These are phyloP conservation scores for Eolophus roseicapilla DNA, from an alignment of 2,113 vertebrate genomes.

Conservation along the genomic window DNA sequence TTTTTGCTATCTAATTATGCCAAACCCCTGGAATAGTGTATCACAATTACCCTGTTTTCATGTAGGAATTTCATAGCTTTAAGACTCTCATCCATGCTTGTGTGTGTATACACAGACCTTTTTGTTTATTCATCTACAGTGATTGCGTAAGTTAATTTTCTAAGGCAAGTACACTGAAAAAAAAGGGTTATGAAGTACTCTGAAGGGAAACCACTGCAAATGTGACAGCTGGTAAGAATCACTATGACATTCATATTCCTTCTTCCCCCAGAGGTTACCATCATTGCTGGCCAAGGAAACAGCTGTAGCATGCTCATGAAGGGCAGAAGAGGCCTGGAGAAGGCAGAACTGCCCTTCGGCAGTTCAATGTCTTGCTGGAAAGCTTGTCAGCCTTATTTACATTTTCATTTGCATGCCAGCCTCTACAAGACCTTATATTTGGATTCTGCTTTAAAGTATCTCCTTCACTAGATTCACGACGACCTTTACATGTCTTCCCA, in stretches of 20 bases:
- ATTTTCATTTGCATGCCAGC: constrained; percentile 42
- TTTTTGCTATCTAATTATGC: not conserved
- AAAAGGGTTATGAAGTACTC: constrained; percentile 35
- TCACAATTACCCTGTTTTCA: not conserved
- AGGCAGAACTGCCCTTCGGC: constrained; percentile 15
- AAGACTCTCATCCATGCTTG: fast-evolving
- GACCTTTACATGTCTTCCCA: constrained; percentile 35
- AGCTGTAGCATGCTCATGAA: not conserved
- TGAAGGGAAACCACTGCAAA: not conserved
- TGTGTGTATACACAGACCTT: not conserved
- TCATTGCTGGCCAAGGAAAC: not conserved
- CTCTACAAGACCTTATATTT: not conserved
- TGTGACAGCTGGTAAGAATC: constrained; percentile 35
- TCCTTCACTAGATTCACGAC: not conserved
- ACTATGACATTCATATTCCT: not conserved
- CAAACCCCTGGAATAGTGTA: not conserved
- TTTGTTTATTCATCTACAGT: not conserved
- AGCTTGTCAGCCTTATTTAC: constrained; percentile 56
- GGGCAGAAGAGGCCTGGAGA: not conserved
- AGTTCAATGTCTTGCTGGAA: constrained; percentile 12
- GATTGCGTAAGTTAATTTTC: not conserved
- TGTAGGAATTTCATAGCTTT: not conserved
- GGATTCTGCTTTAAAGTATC: constrained; percentile 17
- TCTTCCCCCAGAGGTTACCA: not conserved
- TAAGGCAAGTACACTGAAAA: not conserved